These are phyloP conservation scores for Coelopa frigida DNA, from an alignment of 1,140 invertebrate genomes.

Conservation along the genomic window DNA sequence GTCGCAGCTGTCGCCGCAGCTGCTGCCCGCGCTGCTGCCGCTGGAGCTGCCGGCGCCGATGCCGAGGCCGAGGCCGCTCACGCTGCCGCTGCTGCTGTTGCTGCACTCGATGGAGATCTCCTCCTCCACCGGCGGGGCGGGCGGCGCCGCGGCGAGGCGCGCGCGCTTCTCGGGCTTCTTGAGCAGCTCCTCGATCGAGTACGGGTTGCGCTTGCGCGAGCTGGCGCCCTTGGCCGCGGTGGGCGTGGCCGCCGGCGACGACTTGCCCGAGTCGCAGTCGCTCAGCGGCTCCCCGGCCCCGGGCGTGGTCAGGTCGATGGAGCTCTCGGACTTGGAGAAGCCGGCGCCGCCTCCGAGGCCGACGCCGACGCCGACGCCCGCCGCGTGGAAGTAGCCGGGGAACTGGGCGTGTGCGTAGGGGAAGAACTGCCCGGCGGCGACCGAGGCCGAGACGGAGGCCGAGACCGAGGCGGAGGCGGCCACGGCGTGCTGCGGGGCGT, in stretches of 20 bases:
- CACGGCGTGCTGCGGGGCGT: slow-evolving; percentile 32
- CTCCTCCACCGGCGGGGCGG: slow-evolving; percentile 16
- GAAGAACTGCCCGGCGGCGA: slow-evolving; percentile 29
- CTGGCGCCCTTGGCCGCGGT: slow-evolving; percentile 6
- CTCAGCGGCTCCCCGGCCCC: slow-evolving; percentile 11
- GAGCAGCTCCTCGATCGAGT: slow-evolving; percentile 77
- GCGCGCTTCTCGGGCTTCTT: slow-evolving; percentile 63
- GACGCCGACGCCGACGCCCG: not conserved
- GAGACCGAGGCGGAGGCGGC: too few relatives aligned
- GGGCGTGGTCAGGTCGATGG: slow-evolving; percentile 32
- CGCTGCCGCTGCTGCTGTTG: slow-evolving; percentile 12
- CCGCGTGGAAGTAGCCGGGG: slow-evolving; percentile 12
- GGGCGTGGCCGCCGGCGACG: slow-evolving; percentile 30
- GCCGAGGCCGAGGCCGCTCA: slow-evolving; percentile 11
- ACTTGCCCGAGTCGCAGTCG: slow-evolving; percentile 39
- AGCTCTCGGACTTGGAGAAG: slow-evolving; percentile 40
- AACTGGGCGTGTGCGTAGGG: slow-evolving; percentile 18
- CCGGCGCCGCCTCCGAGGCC: slow-evolving; percentile 7
- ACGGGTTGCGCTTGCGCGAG: slow-evolving; percentile 65
- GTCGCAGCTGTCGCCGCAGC: slow-evolving; percentile 13
- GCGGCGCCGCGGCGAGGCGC: slow-evolving; percentile 17
- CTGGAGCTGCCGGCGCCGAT: slow-evolving; percentile 7
- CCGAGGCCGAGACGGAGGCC: too few relatives aligned
- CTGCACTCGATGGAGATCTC: slow-evolving; percentile 7
- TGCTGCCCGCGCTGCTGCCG: slow-evolving; percentile 11